Conservation (phyloP, 2,797 vertebrate genomes). For the Aratinga solstitialis region DNA sequence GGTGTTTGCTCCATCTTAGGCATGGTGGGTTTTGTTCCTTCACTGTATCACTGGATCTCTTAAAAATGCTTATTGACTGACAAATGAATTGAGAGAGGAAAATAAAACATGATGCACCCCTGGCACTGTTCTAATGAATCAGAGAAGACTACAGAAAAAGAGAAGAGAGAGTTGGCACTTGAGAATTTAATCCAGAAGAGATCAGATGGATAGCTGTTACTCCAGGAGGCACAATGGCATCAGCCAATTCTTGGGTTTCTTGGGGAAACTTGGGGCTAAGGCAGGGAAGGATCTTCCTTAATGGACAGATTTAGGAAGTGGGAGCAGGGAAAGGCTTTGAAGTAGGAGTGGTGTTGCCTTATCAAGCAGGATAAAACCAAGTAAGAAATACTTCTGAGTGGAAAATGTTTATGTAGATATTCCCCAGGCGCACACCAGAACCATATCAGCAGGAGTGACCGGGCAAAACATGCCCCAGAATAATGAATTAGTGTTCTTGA, state of each 20-base stretch:
- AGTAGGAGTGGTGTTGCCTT: neutral
- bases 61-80: neutral
- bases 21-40: neutral
- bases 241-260: neutral
- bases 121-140: neutral
- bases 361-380: neutral
- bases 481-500: neutral
- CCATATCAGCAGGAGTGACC: neutral
- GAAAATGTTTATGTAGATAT: neutral
- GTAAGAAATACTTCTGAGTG: neutral
- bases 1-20: neutral
- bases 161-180: neutral
- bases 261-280: rapidly evolving
- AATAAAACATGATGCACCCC: rapidly evolving
- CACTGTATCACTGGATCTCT: neutral
- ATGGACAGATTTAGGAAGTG: neutral
- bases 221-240: neutral
- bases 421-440: neutral
- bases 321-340: neutral
- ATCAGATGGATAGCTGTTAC: neutral
- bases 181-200: neutral
- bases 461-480: neutral
- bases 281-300: neutral
- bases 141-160: neutral
- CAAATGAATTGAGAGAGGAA: neutral